Evolutionary conservation across 2,113 vertebrate genomes (phyloP), one percentile per base, ranked within the genome.

Genomic region (Ochotona curzoniae): DNA sequence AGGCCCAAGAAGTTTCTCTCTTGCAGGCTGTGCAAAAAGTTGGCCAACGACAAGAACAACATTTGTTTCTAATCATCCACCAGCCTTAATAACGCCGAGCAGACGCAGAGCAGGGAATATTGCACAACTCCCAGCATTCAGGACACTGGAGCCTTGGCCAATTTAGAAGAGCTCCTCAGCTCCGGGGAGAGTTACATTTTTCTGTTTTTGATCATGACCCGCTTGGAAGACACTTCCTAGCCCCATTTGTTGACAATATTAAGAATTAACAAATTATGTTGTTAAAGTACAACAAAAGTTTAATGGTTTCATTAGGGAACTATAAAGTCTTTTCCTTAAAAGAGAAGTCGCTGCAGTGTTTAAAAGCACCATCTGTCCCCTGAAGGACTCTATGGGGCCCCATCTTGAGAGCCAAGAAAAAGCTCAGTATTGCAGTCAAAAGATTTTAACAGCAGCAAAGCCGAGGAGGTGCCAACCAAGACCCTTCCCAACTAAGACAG

Each of bases 191-290:
- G 87, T 75, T 73, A 64, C 44, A 13, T 88, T 84, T 94, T 89
- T 73, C 79, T 90, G 76, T 20, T 94, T 96, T 93, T 82, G 91
- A 95, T 95, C 78, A 73, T 13, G 85, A 44, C 92, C 90, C 78
- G 95, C 83, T 94, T 79, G 95, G 94, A 96, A 94, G 83, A 87
- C 66, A 66, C 81, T 95, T 96, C 91, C 61, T 84, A 93, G 76
- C 32, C 47, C 89, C 81, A 44, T 93, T 96, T 95, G 95, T 83
- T 94, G 96, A 95, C 87, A 96, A 85, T 78, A 93, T 89, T 70
- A 89, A 91, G 91, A 95, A 96, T 94, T 87, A 96, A 89, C 73
- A 94, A 91, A 96, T 89, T 91, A 95, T 87, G 63, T 71, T 87
- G 51, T 95, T 89, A 93, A 93, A 94, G 84, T 47, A 74, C 84